These are phyloP conservation scores for Diceros bicornis DNA, from an alignment of 2,797 vertebrate genomes.

Conservation along the genomic window DNA sequence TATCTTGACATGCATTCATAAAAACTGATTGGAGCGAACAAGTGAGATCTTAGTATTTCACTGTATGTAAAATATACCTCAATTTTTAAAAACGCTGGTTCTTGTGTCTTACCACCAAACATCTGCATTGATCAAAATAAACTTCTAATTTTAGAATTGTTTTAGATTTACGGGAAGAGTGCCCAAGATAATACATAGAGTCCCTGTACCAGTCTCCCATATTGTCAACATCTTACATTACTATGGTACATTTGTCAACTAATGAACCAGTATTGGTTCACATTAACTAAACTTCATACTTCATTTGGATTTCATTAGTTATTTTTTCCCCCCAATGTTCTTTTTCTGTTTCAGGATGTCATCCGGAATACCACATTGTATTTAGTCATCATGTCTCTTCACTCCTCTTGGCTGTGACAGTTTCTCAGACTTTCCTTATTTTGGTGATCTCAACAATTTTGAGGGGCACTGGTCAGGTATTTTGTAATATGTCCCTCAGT, in stretches of 20 bases:
- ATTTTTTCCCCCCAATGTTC: background rate
- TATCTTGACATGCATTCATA: background rate
- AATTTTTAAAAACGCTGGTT: background rate
- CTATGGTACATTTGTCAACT: background rate
- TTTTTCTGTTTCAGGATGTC: background rate
- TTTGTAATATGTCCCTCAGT: background rate
- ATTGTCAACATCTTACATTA: background rate
- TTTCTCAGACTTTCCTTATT: background rate
- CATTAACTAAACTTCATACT: background rate
- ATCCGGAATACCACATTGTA: background rate
- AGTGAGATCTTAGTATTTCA: background rate
- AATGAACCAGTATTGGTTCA: background rate
- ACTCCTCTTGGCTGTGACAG: background rate
- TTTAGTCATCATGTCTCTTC: background rate
- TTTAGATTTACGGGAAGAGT: background rate
- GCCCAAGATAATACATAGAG: background rate
- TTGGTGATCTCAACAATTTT: background rate
- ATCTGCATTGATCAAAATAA: conserved; percentile 37
- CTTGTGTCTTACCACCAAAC: background rate
- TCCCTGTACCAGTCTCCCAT: background rate
- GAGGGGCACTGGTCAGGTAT: background rate
- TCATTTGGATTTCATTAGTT: background rate
- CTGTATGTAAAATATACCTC: background rate
- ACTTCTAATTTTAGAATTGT: background rate
- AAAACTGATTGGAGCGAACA: background rate